Conservation (phyloP, 2,113 vertebrate species). For the Syrmaticus mikado region DNA sequence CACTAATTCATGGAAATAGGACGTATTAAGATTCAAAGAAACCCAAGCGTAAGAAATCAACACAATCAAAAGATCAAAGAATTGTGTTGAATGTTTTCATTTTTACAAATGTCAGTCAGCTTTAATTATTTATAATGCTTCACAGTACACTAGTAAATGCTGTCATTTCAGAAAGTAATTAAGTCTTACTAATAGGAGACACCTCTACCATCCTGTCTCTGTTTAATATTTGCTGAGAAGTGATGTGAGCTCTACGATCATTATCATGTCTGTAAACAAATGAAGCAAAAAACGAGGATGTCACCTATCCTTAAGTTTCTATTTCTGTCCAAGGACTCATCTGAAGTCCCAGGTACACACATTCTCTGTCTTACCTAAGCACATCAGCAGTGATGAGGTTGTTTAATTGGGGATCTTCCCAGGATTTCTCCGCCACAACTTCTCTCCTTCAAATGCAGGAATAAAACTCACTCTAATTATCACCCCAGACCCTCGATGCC, state of each 20-base stretch:
- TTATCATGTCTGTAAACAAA: slow-evolving; percentile 1
- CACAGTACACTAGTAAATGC: neutral
- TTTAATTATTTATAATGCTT: slow-evolving; percentile 50
- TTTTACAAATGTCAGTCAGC: slow-evolving; percentile 22
- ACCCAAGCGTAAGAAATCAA: neutral
- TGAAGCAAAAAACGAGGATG: neutral
- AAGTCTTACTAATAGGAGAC: slow-evolving; percentile 37
- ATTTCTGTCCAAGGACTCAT: neutral
- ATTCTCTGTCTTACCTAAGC: neutral
- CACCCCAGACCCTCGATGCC: neutral
- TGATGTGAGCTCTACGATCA: neutral
- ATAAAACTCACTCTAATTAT: neutral
- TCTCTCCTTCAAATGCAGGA: neutral
- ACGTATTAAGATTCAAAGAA: neutral
- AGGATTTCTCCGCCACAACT: neutral
- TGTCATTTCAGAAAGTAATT: slow-evolving; percentile 54
- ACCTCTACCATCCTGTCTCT: neutral
- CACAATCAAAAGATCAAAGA: slow-evolving; percentile 22
- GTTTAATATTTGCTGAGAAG: slow-evolving; percentile 23
- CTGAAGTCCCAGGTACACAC: neutral
- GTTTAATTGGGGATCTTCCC: neutral
- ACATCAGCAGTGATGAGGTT: neutral
- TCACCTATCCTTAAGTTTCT: neutral
- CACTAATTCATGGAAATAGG: neutral
- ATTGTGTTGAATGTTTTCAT: neutral